These are phyloP conservation scores for Cepaea hortensis DNA, from an alignment of 2,888 invertebrate genomes.

Conservation along the genomic window DNA sequence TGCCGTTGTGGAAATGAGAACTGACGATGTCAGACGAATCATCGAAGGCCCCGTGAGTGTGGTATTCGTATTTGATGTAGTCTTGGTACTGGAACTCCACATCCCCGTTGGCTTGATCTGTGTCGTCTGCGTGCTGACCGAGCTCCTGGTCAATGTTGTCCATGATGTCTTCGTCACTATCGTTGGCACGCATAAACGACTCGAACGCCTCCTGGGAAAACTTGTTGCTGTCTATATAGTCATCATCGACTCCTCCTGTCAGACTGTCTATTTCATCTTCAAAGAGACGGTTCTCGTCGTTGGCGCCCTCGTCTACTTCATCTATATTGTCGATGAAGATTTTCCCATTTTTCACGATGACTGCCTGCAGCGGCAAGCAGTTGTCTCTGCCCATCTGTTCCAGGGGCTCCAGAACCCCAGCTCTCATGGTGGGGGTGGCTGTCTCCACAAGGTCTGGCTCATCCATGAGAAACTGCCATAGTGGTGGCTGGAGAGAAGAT, in stretches of 20 bases:
- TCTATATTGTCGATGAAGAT: constrained; percentile 53
- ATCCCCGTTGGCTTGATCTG: neutral
- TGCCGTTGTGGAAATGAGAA: constrained; percentile 10
- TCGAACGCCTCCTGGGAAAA: constrained; percentile 49
- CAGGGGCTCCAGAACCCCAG: constrained; percentile 45
- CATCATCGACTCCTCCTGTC: constrained; percentile 33
- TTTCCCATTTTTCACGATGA: constrained; percentile 54
- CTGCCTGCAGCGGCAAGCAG: constrained; percentile 50
- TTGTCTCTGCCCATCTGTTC: constrained; percentile 43
- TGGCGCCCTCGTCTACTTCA: constrained; percentile 45
- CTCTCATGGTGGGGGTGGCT: constrained; percentile 43
- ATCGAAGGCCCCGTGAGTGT: neutral
- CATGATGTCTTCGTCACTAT: constrained; percentile 41
- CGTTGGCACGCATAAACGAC: constrained; percentile 43
- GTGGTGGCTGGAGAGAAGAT: neutral
- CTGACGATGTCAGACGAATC: neutral
- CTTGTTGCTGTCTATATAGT: constrained; percentile 36
- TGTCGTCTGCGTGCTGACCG: constrained; percentile 7
- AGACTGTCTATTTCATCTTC: constrained; percentile 44
- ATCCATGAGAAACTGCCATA: constrained; percentile 42
- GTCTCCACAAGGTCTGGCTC: constrained; percentile 39
- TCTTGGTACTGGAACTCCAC: constrained; percentile 7
- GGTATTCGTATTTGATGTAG: constrained; percentile 33
- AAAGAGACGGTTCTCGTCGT: constrained; percentile 25
- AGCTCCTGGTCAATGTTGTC: constrained; percentile 42